Evolutionary conservation across 1,140 invertebrate species (phyloP).

Genomic region (Sitobion miscanthi): DNA sequence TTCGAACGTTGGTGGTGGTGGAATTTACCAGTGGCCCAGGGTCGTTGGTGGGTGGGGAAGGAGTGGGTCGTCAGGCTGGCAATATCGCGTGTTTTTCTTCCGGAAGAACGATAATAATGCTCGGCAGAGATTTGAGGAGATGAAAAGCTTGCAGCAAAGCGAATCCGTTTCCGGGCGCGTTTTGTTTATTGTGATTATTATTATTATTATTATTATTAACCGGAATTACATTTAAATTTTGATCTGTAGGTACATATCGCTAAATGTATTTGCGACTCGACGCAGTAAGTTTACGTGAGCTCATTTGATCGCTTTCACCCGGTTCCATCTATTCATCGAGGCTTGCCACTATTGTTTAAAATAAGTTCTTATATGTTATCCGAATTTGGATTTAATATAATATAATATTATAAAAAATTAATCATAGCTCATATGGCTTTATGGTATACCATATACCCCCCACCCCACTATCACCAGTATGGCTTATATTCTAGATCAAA

Average conservation of each 20-base stretch:
- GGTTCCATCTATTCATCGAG: not conserved
- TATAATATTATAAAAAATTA: too few species aligned
- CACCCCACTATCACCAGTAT: too few species aligned
- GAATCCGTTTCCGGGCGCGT: not conserved
- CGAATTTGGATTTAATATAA: too few species aligned
- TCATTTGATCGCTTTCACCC: not conserved
- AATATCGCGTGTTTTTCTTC: not conserved
- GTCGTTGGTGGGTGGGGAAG: not conserved
- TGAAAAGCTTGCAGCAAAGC: not conserved
- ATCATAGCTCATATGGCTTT: too few species aligned
- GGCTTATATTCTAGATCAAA: too few species aligned
- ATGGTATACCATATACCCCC: too few species aligned
- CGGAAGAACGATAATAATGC: conserved; percentile 12
- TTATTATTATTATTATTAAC: not conserved
- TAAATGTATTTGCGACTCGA: not conserved
- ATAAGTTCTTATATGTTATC: too few species aligned
- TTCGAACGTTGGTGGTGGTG: not conserved
- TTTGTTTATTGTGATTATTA: conserved; percentile 1
- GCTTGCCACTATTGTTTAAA: too few species aligned
- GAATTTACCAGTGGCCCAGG: not conserved
- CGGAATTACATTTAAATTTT: not conserved
- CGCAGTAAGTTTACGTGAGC: not conserved
- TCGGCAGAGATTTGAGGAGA: not conserved
- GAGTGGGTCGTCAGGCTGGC: not conserved
- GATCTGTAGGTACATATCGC: not conserved